phyloP scores from a whole-genome alignment of 2,888 invertebrate species.

The Nomada goodeniana region DNA sequence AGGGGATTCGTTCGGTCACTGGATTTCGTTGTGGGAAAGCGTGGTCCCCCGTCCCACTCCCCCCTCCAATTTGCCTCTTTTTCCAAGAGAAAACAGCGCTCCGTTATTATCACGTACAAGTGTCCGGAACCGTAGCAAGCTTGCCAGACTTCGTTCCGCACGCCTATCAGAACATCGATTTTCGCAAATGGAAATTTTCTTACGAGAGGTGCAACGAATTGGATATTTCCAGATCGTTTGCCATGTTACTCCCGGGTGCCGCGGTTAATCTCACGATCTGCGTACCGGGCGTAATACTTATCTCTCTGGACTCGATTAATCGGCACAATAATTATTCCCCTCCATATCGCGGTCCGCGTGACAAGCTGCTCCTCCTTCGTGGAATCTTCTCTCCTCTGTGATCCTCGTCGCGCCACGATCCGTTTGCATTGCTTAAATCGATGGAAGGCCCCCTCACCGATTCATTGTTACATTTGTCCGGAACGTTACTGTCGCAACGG shows the following conservation, averaged over 20 bases:
- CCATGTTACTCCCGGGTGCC: neutral
- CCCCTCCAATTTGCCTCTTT: neutral
- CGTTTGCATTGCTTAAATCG: slow-evolving; percentile 5
- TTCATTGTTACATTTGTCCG: neutral
- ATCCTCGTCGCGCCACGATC: neutral
- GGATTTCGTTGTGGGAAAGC: too few relatives aligned
- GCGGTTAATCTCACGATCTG: slow-evolving; percentile 8
- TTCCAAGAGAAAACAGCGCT: too few relatives aligned
- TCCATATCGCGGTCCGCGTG: neutral
- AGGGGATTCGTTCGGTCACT: slow-evolving; percentile 18
- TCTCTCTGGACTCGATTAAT: neutral
- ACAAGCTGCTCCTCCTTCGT: neutral
- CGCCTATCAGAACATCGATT: neutral
- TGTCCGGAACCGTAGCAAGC: too few relatives aligned
- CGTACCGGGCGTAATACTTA: neutral
- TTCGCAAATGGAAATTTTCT: neutral
- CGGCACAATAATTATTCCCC: neutral
- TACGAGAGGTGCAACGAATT: neutral
- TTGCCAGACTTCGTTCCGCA: neutral
- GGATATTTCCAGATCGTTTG: neutral
- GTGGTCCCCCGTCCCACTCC: too few relatives aligned
- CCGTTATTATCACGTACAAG: too few relatives aligned
- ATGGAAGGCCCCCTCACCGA: neutral
- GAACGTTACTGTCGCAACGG: neutral
- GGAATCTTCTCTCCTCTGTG: neutral